Evolutionary conservation across 1,140 invertebrate species (phyloP).

Genomic region (Penaeus japonicus): DNA sequence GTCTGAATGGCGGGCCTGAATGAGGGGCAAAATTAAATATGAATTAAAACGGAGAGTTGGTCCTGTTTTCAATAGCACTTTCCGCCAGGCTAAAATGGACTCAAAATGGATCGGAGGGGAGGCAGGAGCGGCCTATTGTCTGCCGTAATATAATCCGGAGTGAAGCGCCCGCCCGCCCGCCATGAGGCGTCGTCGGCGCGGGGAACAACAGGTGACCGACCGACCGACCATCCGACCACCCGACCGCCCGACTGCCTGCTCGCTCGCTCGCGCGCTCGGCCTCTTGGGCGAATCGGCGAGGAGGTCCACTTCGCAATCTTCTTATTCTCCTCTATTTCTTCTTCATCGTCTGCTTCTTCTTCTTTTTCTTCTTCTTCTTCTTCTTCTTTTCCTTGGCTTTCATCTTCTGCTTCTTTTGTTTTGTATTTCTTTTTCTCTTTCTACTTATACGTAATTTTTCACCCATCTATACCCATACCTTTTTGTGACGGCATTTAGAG

Average conservation of each 20-base stretch:
- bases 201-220: neutral
- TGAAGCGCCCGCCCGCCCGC: neutral
- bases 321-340: neutral
- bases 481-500: too few relatives aligned
- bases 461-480: too few relatives aligned
- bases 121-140: neutral
- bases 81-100: slow-evolving; percentile 35
- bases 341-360: neutral
- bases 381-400: too few relatives aligned
- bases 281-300: too few relatives aligned
- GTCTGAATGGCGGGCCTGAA: slow-evolving; percentile 42
- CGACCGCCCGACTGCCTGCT: neutral
- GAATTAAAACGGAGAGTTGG: slow-evolving; percentile 37
- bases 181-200: neutral
- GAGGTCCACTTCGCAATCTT: neutral
- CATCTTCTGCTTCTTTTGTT: too few relatives aligned
- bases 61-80: slow-evolving; percentile 41
- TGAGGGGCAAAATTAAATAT: slow-evolving; percentile 51
- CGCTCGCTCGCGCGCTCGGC: neutral
- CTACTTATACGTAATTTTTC: too few relatives aligned
- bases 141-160: slow-evolving; percentile 36
- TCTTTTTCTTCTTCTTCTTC: neutral
- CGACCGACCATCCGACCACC: neutral
- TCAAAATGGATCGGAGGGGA: slow-evolving; percentile 9
- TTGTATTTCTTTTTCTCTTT: too few relatives aligned